These are phyloP conservation scores for Ibidorhyncha struthersii DNA, from an alignment of 2,113 vertebrate genomes.

Conservation along the genomic window DNA sequence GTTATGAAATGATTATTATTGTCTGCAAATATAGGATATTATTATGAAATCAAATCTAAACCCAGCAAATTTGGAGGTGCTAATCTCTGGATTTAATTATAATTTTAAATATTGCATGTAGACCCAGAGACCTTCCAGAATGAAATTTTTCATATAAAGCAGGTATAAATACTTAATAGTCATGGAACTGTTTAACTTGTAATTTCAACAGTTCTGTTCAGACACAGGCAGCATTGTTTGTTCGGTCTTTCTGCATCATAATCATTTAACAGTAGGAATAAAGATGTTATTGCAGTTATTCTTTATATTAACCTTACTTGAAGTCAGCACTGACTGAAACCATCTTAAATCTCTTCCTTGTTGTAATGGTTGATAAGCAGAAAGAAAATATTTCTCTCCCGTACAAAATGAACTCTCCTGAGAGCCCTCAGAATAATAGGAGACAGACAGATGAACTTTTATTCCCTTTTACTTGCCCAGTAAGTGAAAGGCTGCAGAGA, in stretches of 20 bases:
- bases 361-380: not conserved
- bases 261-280: not conserved
- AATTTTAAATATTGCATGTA: not conserved
- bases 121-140: not conserved
- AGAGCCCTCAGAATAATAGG: not conserved
- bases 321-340: not conserved
- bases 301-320: not conserved
- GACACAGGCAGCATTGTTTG: not conserved
- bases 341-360: not conserved
- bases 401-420: not conserved
- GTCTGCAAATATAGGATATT: not conserved
- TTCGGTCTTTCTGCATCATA: not conserved
- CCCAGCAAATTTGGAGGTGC: not conserved
- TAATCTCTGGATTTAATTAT: not conserved
- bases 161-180: not conserved
- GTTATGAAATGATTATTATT: not conserved
- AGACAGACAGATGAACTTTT: not conserved
- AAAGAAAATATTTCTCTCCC: not conserved
- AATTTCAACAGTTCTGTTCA: not conserved
- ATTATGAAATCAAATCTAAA: not conserved
- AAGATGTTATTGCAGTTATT: not conserved
- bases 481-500: not conserved
- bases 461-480: not conserved
- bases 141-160: not conserved
- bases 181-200: not conserved